Base-by-base conservation (phyloP, 2,113 vertebrate species). In the Suricata suricatta region DNA sequence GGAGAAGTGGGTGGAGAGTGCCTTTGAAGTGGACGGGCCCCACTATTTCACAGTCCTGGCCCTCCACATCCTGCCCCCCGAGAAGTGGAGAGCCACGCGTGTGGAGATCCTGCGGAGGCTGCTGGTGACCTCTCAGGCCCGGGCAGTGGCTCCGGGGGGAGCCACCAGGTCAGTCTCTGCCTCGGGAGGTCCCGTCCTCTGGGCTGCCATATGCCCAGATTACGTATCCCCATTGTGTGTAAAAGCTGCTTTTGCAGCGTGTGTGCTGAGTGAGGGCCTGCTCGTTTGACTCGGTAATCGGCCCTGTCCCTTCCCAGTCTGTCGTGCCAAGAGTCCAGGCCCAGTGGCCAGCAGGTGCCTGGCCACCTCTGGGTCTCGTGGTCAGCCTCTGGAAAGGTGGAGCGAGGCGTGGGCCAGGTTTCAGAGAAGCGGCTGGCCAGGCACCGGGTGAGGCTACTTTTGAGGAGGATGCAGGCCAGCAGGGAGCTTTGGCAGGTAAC, bases 1-100 rank as follows among this genome's bases (percentile, higher is more conserved):
- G 92, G 99, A 99, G 98, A 99, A 99, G 97, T 99, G 99, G 99
- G 98, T 99, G 97, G 99, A 99, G 98, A 99, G 99, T 97, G 99
- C 99, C 44, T 99, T 99, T 1, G 99, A 99, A 44, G 99, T 99
- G 97, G 99, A 99, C 0, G 99, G 99, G 23, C 99, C 99, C 2
- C 99, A 99, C 97, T 99, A 99, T 95, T 99, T 99, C 99, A 99
- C 99, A 0, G 99, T 99, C 97, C 97, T 99, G 99, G 99, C 99
- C 47, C 99, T 99, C 97, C 99, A 99, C 97, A 97, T 99, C 96
- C 98, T 99, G 10, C 99, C 99, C 23, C 99, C 99, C 0, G 99
- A 99, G 94, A 98, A 98, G 96, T 99, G 99, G 99, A 99, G 99
- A 96, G 96, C 97, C 95, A 98, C 98, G 2, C 99, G 99, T 1